Evolutionary conservation across 2,888 invertebrate genomes (phyloP), one percentile per base, ranked within the genome.

Genomic region (Papilio protenor): DNA sequence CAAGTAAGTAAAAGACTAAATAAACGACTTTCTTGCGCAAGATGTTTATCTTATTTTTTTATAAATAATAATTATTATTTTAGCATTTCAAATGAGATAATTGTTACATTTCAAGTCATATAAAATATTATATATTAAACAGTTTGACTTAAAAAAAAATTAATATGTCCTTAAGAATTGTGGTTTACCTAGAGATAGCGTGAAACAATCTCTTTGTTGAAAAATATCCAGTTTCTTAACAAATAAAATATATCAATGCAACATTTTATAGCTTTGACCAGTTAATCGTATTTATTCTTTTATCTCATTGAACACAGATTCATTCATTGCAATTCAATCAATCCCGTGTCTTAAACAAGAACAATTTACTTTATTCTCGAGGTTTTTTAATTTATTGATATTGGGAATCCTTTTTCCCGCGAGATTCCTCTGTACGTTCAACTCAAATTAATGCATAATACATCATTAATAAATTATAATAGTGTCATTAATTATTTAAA

Each of bases 1-100:
- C 5, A 94, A 94, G 94, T 94, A 85, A 91, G 94, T 92, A 27
- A 73, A 52, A 23, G 14, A 11, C 16, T 70, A 23, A 55, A 57
- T 16, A 33, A 47, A n/a, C 18, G 5, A n/a, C 12, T 33, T 55
- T 21, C 16, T n/a, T 45, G 12, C 12, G 1, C 61, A 33, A 27
- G 1, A 14, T 18, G 1, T 33, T 64, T 18, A 27, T 23, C 23
- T 16, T 61, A 59, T 3, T 27, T 61, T 21, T 61, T 5, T 4
- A 27, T 33, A 23, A 59, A 12, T 14, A 23, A 64, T 16, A 69
- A 45, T n/a, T 21, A 5, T 5, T 10, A 64, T 21, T 33, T 33
- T 33, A 33, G 2, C 18, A 45, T 69, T 45, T 45, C n/a, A 69
- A 40, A 69, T 21, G 45, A 45, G 12, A 45, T 21, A 45, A 45